Conservation (phyloP, 2,113 vertebrate genomes). For the Chloebia gouldiae region DNA sequence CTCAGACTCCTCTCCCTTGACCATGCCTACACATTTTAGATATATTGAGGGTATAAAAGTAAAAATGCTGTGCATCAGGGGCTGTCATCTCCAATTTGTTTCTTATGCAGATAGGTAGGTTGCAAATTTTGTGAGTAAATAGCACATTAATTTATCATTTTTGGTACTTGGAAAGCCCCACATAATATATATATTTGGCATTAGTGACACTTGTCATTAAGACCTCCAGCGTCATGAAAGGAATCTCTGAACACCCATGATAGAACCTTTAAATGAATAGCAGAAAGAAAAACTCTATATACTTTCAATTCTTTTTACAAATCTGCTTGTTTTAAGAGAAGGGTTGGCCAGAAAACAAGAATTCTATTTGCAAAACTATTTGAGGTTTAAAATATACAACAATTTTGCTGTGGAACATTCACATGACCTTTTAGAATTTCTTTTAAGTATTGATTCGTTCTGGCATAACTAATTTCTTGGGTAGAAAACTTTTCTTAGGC, state of each 20-base stretch:
- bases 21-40: not conserved
- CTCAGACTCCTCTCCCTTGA: not conserved
- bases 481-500: not conserved
- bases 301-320: not conserved
- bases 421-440: not conserved
- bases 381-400: constrained; percentile 13
- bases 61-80: not conserved
- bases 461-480: not conserved
- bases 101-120: not conserved
- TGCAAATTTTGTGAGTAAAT: not conserved
- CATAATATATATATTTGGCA: not conserved
- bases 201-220: not conserved
- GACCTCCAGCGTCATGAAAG: not conserved
- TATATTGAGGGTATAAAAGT: not conserved
- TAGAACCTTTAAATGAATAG: not conserved
- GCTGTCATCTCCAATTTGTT: not conserved
- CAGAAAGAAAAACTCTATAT: not conserved
- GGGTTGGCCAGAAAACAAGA: constrained; percentile 5
- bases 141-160: not conserved
- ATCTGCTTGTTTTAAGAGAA: not conserved
- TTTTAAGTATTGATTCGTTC: not conserved
- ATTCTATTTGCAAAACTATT: constrained; percentile 26
- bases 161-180: not conserved
- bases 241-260: not conserved
- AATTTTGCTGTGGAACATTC: not conserved